A percentile compares a stretch with the other conserved stretches of the same genome.
Conservation (phyloP, 2,797 vertebrate species). For the Austrolebias charrua region DNA sequence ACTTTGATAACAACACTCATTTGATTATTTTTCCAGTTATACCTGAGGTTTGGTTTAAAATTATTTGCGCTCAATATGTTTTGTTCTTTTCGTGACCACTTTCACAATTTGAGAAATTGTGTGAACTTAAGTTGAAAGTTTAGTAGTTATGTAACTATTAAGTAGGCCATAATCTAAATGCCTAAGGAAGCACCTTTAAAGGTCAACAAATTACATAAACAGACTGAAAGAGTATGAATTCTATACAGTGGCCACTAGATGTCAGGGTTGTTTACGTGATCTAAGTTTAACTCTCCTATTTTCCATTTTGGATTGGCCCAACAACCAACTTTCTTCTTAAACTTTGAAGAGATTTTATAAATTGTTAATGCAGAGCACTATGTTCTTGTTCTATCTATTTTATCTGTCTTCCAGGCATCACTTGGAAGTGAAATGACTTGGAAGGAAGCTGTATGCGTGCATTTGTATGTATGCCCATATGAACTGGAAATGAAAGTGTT, state of each 20-base stretch:
- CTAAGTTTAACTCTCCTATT: conserved; percentile 1
- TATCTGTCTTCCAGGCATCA: not conserved
- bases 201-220: conserved; percentile 47
- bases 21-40: not conserved
- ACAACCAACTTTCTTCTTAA: conserved; percentile 41
- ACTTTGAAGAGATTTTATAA: conserved; percentile 11
- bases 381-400: not conserved
- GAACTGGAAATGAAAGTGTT: conserved; percentile 26
- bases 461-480: not conserved
- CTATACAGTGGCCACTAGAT: conserved; percentile 60
- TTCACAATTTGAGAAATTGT: not conserved
- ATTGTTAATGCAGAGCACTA: conserved; percentile 3
- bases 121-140: not conserved
- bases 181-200: conserved; percentile 36
- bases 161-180: conserved; percentile 39
- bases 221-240: not conserved
- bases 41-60: not conserved
- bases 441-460: not conserved
- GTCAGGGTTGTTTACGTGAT: conserved; percentile 52
- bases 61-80: not conserved
- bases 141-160: conserved; percentile 48
- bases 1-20: not conserved
- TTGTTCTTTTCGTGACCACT: not conserved
- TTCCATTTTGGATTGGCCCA: conserved; percentile 22
- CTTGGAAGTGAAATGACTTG: conserved; percentile 6